Evolutionary conservation across 2,888 invertebrate species (phyloP).

Genomic region (Chaetogeoica ovagalla): DNA sequence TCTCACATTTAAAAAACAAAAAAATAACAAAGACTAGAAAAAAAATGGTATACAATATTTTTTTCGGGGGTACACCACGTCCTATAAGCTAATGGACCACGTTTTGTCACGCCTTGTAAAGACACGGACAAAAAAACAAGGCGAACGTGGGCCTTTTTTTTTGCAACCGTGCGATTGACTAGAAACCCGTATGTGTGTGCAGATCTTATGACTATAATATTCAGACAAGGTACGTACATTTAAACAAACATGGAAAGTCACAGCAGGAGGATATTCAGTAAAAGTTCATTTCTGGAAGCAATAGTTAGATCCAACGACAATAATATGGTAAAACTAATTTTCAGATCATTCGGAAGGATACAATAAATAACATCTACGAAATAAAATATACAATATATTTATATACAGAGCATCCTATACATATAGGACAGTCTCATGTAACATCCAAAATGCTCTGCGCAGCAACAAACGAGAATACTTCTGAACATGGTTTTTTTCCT

Average conservation of each 20-base stretch:
- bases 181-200: background rate
- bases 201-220: background rate
- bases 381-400: too few species aligned
- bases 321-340: background rate
- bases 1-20: background rate
- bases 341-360: constrained; percentile 15
- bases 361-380: background rate
- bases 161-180: background rate
- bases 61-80: background rate
- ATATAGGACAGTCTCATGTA: too few species aligned
- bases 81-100: too few species aligned
- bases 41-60: background rate
- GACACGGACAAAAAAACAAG: too few species aligned
- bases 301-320: background rate
- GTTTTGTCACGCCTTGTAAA: too few species aligned
- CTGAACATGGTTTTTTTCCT: too few species aligned
- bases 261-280: background rate
- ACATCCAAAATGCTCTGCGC: too few species aligned
- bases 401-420: too few species aligned
- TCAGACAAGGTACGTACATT: background rate
- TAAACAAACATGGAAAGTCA: background rate
- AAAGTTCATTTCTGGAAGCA: constrained; percentile 6
- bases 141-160: background rate
- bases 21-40: constrained; percentile 34
- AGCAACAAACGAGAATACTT: too few species aligned